Conservation (phyloP, 1,140 invertebrate species). For the Pseudomyrmex dendroicus region DNA sequence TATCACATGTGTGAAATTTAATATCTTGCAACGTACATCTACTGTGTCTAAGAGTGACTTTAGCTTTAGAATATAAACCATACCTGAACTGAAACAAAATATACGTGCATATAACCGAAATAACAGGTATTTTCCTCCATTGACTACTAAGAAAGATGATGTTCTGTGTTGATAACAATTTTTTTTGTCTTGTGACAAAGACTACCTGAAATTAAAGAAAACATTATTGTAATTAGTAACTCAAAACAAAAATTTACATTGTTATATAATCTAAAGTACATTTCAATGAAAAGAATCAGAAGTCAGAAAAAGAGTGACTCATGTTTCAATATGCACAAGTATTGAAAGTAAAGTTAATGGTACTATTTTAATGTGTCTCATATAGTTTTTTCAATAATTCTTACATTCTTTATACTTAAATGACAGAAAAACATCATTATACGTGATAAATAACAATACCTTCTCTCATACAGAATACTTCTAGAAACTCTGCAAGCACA, state of each 20-base stretch:
- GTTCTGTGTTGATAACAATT: background rate
- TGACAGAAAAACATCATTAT: background rate
- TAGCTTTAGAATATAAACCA: constrained; percentile 1
- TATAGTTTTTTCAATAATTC: too few relatives aligned
- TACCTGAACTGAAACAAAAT: background rate
- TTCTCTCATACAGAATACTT: constrained; percentile 8
- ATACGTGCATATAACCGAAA: background rate
- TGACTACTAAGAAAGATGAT: too few relatives aligned
- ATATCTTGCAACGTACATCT: background rate
- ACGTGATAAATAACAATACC: constrained; percentile 1
- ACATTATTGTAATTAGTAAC: too few relatives aligned
- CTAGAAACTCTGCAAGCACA: background rate
- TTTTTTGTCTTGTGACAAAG: background rate
- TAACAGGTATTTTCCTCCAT: background rate
- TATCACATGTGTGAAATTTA: background rate
- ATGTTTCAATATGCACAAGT: background rate
- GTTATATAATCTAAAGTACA: background rate
- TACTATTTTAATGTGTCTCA: too few relatives aligned
- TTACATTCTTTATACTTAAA: too few relatives aligned
- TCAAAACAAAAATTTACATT: background rate
- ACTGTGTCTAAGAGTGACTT: background rate
- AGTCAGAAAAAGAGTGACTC: background rate
- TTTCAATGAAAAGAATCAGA: background rate
- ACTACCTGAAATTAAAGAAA: too few relatives aligned
- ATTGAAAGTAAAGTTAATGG: too few relatives aligned